Evolutionary conservation across 2,888 invertebrate genomes (phyloP), one percentile per base, ranked within the genome.

Genomic region (Ellobium chinense): DNA sequence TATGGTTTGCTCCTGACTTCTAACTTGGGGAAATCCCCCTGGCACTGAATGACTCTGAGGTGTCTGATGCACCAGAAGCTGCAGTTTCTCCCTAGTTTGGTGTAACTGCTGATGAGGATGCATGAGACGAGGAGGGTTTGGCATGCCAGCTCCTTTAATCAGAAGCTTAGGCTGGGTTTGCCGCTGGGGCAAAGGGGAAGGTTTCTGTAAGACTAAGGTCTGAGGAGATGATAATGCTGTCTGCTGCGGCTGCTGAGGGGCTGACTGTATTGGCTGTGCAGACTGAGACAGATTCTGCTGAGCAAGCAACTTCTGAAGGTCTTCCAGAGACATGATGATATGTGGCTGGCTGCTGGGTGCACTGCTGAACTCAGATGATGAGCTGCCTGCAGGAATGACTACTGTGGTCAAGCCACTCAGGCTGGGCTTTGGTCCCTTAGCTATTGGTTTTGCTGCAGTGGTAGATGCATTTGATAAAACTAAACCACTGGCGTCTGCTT

Each of bases 251-350:
- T 54, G 56, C 62, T 66, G 80, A n/a, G 72, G 56, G 37, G 56
- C 3, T 46, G 27, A 18, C 3, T 56, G 76, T 31, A 68, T 27
- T 24, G 72, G n/a, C 14, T 29, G 54, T 2, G 70, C 27, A 7
- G 46, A 21, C 54, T n/a, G 54, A 54, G 78, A 66, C 3, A 69
- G n/a, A 34, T 60, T 80, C 46, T 66, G 73, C 56, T 80, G 58
- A 24, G 74, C 37, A 34, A 80, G 66, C 29, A 80, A 63, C 24
- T 74, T 68, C 54, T 80, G 65, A 12, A 80, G 37, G 27, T 80
- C 80, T 9, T 80, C 80, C 31, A 80, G 31, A 7, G 80, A 74
- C 37, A 80, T 34, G 21, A 60, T 39, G 56, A 73, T 80, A 4
- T 79, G 78, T 1, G 78, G 78, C 58, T 73, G 72, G 29, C n/a